Percentiles rank a stretch among this genome's conserved stretches.
Conservation (phyloP, 2,888 invertebrate genomes). For the Timema cristinae region DNA sequence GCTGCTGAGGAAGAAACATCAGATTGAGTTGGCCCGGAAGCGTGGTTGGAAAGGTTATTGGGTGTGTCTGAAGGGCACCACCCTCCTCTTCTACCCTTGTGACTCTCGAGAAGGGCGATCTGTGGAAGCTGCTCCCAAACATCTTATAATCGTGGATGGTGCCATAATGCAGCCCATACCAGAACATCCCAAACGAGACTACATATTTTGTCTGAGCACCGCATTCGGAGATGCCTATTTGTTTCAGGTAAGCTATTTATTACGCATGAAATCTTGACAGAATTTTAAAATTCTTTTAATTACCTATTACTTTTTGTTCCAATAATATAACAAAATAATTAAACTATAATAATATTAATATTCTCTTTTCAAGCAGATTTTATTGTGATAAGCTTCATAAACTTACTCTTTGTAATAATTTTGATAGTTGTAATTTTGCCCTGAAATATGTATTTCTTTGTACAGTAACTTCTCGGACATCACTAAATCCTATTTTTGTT, state of each 20-base stretch:
- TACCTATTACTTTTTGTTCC: no score
- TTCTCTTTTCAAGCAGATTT: no score
- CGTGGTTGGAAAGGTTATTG: constrained; percentile 98
- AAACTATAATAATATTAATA: no score
- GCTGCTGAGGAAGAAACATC: constrained; percentile 93
- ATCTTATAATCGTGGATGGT: constrained; percentile 92
- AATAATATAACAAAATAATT: no score
- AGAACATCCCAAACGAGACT: constrained; percentile 97
- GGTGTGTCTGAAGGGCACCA: constrained; percentile 97
- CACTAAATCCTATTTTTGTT: no score
- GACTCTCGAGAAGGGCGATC: constrained; percentile 87
- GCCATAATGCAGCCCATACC: constrained; percentile 98
- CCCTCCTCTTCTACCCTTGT: constrained; percentile 92
- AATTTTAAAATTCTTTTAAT: no score
- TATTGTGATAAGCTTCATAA: no score
- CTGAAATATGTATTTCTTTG: no score
- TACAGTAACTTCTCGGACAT: no score
- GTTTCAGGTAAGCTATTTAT: constrained; percentile 67
- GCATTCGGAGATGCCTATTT: constrained; percentile 97
- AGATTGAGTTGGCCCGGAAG: constrained; percentile 92
- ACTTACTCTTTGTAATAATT: no score
- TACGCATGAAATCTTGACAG: no score
- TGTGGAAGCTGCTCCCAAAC: constrained; percentile 90
- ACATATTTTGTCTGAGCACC: constrained; percentile 96
- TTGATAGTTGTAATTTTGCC: no score